These are phyloP conservation scores for Cactoblastis cactorum DNA, from an alignment of 2,888 invertebrate species.

Conservation along the genomic window DNA sequence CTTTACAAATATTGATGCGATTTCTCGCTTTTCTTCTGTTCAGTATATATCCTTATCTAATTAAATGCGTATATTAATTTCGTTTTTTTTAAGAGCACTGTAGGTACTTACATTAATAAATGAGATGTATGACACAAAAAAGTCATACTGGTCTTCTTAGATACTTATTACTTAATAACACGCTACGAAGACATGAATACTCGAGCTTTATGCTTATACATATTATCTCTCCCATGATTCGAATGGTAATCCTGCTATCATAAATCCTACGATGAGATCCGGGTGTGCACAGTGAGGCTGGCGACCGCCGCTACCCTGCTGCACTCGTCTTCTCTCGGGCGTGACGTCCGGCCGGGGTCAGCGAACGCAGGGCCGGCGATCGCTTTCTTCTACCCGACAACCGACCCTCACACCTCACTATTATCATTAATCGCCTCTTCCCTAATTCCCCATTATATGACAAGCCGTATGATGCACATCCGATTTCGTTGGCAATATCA, in stretches of 20 bases:
- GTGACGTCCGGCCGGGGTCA: conserved; percentile 74
- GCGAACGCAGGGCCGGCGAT: conserved; percentile 64
- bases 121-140: too few relatives aligned
- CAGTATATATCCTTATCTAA: too few relatives aligned
- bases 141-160: too few relatives aligned
- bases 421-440: conserved; percentile 56
- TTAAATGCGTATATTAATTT: too few relatives aligned
- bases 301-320: conserved; percentile 39
- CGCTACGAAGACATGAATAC: too few relatives aligned
- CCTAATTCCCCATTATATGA: conserved; percentile 27
- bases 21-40: too few relatives aligned
- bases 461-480: conserved; percentile 17
- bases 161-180: too few relatives aligned
- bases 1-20: too few relatives aligned
- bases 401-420: conserved; percentile 60
- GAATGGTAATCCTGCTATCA: too few relatives aligned
- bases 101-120: too few relatives aligned
- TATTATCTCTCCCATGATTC: not conserved
- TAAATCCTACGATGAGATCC: not conserved
- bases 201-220: too few relatives aligned
- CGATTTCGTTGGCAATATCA: conserved; percentile 1
- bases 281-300: conserved; percentile 19
- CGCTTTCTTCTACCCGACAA: conserved; percentile 65
- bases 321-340: conserved; percentile 70
- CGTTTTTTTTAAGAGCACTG: too few relatives aligned